Base-by-base conservation (phyloP, 1,140 invertebrate genomes). In the Tyrophagus putrescentiae region DNA sequence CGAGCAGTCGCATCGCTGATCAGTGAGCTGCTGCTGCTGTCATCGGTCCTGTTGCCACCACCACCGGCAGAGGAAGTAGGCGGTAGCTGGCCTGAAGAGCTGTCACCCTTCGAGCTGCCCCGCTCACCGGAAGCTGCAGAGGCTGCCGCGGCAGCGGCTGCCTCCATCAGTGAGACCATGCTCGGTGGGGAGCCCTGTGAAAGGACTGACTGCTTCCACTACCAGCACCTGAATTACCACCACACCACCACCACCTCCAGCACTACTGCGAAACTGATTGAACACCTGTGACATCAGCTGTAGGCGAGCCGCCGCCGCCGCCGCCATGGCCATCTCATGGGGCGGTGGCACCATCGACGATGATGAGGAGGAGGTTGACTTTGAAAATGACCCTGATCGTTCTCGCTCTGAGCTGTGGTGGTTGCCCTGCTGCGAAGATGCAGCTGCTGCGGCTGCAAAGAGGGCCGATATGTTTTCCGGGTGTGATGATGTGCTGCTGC, bases 1-100 rank as follows among this genome's bases (percentile, higher is more conserved):
- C 62, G 57, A 34, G 62, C 62, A 32, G 61, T 61, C 16, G 61
- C 57, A 42, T 5, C 25, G 41, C 18, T 42, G 41, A 3, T 42
- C 11, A 39, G n/a, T n/a, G 41, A 21, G 41, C 18, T 21, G 41
- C 25, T 42, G 41, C 18, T 23, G 25, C 4, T n/a, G 18, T 42
- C 41, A 42, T 3, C 25, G 36, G 36, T 39, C 36, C 36, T 39
- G 41, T n/a, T 42, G 41, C n/a, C n/a, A n/a, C n/a, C n/a, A n/a
- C n/a, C n/a, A n/a, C n/a, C n/a, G n/a, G n/a, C n/a, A n/a, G n/a
- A n/a, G n/a, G n/a, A n/a, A n/a, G n/a, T n/a, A n/a, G n/a, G n/a
- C n/a, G n/a, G n/a, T n/a, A n/a, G n/a, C n/a, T n/a, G n/a, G n/a
- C n/a, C n/a, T n/a, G n/a, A n/a, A n/a, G n/a, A n/a, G n/a, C n/a